Percentiles rank a stretch among this genome's conserved stretches.
Evolutionary conservation across 1,140 invertebrate species (phyloP).

Genomic region (Camponotus floridanus): DNA sequence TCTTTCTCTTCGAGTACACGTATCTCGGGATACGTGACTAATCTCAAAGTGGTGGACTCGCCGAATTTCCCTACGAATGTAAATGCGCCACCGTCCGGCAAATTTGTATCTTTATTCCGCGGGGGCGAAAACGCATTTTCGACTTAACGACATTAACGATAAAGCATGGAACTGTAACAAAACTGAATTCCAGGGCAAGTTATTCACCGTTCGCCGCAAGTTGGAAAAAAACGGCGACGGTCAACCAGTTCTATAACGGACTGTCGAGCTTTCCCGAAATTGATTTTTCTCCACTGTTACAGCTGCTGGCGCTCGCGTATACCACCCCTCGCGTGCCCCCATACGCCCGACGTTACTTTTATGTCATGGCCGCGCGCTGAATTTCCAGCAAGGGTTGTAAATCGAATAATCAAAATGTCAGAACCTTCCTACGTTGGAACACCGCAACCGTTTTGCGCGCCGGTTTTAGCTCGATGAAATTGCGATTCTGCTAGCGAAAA

Average conservation of each 20-base stretch:
- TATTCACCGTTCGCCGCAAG: constrained; percentile 50
- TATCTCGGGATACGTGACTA: constrained; percentile 6
- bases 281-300: constrained; percentile 74
- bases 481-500: constrained; percentile 58
- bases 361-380: constrained; percentile 71
- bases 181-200: constrained; percentile 65
- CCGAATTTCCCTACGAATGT: constrained; percentile 11
- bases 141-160: constrained; percentile 53
- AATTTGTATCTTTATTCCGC: constrained; percentile 39
- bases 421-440: constrained; percentile 69
- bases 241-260: constrained; percentile 72
- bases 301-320: constrained; percentile 55
- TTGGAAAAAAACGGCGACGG: constrained; percentile 56
- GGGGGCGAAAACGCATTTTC: background rate
- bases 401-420: constrained; percentile 77
- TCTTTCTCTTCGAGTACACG: constrained; percentile 25
- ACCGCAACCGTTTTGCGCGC: constrained; percentile 69
- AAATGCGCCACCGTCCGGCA: background rate
- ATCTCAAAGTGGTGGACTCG: background rate
- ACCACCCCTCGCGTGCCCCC: constrained; percentile 48
- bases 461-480: constrained; percentile 70
- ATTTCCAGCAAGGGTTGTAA: constrained; percentile 77
- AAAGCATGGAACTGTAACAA: constrained; percentile 61
- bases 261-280: constrained; percentile 74
- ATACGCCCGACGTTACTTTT: constrained; percentile 70